Base-by-base conservation (phyloP, 1,140 invertebrate species). In the Eupristina koningsbergeri region DNA sequence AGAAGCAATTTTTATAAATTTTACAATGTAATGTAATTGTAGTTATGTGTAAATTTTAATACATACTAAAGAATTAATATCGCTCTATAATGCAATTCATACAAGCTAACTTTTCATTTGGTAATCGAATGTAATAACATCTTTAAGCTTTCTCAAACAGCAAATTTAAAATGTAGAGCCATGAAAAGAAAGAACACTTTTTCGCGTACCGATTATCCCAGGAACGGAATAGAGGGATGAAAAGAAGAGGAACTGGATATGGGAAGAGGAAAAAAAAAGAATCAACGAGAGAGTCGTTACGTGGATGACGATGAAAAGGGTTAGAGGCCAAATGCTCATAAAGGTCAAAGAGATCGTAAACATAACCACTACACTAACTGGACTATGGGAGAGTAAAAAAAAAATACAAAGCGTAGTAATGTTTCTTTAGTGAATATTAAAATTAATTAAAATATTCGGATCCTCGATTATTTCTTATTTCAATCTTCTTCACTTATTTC, bases 271-370 rank as follows among this genome's bases (percentile, higher is more conserved):
- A 75, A 63, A 29, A 50, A 22, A 63, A 50, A 64, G 36, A 86
- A 58, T 36, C 61, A 76, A 81, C 77, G 71, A 67, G 85, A 80
- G 76, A 83, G 85, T 87, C 84, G 81, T 87, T 85, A 85, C 77
- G 81, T 76, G 86, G 83, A 85, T 74, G 82, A 86, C 67, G 80
- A 77, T 85, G 87, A 85, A 86, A 88, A 86, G 88, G 80, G 87
- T 89, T 89, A 39, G 74, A 36, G 34, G 45, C 50, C 31, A 53
- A 53, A 88, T 41, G 84, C 74, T 89, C 88, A 86, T 88, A 87
- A 89, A 86, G 83, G 84, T 87, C 85, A 86, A 87, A 86, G 77
- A 69, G 84, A 79, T 88, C 86, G 86, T 88, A 88, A 88, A 86
- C 79, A 85, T 39, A 31, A 77, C 29, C 15, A 34, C 73, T 0